Evolutionary conservation across 2,113 vertebrate genomes (phyloP).

Genomic region (Varanus komodoensis): DNA sequence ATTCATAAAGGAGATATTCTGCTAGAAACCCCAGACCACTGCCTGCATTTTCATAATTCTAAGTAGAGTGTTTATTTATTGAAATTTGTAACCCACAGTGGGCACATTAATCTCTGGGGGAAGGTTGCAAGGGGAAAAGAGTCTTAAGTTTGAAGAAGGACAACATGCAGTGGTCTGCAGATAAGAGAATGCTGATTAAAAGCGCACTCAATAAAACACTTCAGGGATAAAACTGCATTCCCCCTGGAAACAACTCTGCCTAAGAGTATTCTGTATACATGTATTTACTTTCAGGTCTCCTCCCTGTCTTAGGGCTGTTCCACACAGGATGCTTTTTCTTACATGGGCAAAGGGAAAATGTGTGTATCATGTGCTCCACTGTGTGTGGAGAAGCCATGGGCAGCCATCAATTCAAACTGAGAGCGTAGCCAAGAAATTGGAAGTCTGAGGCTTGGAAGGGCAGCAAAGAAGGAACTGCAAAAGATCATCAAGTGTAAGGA

Average conservation of each 20-base stretch:
- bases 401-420: too few relatives aligned
- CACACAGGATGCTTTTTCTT: neutral
- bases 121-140: neutral
- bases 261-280: neutral
- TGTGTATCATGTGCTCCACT: neutral
- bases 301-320: neutral
- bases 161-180: neutral
- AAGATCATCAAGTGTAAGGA: too few relatives aligned
- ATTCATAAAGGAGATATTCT: constrained; percentile 28
- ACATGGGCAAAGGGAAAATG: neutral
- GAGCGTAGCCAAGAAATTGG: too few relatives aligned
- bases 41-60: constrained; percentile 28
- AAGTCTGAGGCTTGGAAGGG: too few relatives aligned
- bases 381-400: neutral
- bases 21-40: neutral
- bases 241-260: neutral
- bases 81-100: constrained; percentile 26
- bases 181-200: constrained; percentile 1
- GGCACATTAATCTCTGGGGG: constrained; percentile 17
- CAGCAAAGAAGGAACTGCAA: too few relatives aligned
- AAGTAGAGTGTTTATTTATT: constrained; percentile 28
- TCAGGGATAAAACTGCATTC: neutral
- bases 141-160: neutral
- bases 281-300: neutral
- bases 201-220: neutral